A percentile compares a stretch with the other conserved stretches of the same genome.
phyloP scores from a whole-genome alignment of 2,113 vertebrate genomes.

The Piaya cayana region DNA sequence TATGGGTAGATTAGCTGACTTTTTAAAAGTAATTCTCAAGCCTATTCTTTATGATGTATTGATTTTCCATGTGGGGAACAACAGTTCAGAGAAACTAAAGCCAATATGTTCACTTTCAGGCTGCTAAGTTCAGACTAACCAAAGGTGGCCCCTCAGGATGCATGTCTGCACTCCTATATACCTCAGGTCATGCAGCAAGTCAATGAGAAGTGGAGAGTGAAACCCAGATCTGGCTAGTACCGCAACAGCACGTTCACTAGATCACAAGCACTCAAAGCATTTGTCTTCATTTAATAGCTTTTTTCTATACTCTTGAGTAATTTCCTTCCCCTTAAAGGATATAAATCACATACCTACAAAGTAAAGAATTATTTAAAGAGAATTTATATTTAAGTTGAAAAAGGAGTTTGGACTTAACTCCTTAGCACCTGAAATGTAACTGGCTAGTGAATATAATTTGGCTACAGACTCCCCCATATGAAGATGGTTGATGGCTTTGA shows the following conservation, averaged over 20 bases:
- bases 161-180: neutral
- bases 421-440: neutral
- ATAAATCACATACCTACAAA: conserved; percentile 44
- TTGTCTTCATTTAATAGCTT: conserved; percentile 53
- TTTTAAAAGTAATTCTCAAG: neutral
- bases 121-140: neutral
- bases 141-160: neutral
- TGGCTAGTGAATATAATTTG: neutral
- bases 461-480: neutral
- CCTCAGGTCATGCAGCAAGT: neutral
- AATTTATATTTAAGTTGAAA: conserved; percentile 7
- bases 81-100: neutral
- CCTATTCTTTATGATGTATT: neutral
- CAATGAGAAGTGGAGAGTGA: neutral
- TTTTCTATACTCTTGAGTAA: conserved; percentile 38
- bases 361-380: conserved; percentile 42
- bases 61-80: neutral
- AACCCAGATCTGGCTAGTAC: neutral
- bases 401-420: conserved; percentile 33
- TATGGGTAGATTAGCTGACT: neutral
- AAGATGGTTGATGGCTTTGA: neutral
- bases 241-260: neutral
- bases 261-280: neutral
- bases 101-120: neutral
- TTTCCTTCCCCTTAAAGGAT: conserved; percentile 28